A percentile compares a stretch with the other conserved stretches of the same genome.
Conservation (phyloP, 35 echinoderm and acorn worm species). For the Lytechinus pictus region DNA sequence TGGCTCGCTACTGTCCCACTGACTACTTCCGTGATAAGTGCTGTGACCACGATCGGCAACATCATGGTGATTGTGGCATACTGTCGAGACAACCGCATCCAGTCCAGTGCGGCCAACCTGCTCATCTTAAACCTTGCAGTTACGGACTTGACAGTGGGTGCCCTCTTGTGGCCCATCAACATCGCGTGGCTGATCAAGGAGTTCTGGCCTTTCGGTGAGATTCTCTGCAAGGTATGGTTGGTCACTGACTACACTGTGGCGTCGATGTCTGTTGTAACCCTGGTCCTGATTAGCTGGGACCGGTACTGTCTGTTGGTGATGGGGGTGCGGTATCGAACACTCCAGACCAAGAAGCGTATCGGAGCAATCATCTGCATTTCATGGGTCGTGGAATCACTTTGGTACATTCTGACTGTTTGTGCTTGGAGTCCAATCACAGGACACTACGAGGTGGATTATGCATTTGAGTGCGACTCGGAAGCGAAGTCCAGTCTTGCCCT, state of each 20-base stretch:
- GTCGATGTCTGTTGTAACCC: constrained; percentile 20
- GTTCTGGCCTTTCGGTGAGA: constrained; percentile 51
- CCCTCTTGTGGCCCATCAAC: constrained; percentile 8
- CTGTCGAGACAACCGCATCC: not conserved
- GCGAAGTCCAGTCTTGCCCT: not conserved
- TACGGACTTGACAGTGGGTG: constrained; percentile 44
- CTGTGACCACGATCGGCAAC: constrained; percentile 42
- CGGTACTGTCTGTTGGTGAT: constrained; percentile 44
- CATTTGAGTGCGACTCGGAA: constrained; percentile 24
- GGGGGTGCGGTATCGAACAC: not conserved
- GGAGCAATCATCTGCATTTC: not conserved
- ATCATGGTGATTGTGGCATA: constrained; percentile 38
- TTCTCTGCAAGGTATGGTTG: constrained; percentile 32
- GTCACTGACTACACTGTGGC: constrained; percentile 30
- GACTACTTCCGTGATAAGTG: not conserved
- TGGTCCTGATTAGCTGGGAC: constrained; percentile 39
- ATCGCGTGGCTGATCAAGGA: not conserved
- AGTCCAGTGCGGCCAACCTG: constrained; percentile 24
- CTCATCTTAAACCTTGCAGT: constrained; percentile 51
- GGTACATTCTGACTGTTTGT: not conserved
- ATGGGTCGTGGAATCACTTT: not conserved
- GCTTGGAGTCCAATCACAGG: not conserved
- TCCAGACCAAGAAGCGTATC: constrained; percentile 28
- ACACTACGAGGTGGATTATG: constrained; percentile 14
- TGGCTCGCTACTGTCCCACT: not conserved